Conservation (phyloP, 2,888 invertebrate genomes). For the Polyploca ridens region DNA sequence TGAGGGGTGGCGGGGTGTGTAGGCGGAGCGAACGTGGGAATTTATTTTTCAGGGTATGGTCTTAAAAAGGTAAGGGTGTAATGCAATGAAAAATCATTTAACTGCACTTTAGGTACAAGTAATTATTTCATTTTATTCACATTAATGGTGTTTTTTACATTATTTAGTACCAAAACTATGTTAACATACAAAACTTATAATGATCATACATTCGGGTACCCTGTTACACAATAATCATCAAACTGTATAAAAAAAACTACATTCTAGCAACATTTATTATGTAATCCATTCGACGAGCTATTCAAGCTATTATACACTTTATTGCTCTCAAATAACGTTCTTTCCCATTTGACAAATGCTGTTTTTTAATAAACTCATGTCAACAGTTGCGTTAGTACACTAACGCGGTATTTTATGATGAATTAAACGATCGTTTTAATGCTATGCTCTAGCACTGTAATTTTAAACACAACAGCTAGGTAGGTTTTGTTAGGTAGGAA, state of each 20-base stretch:
- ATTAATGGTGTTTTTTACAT: background rate
- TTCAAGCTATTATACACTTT: background rate
- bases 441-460: no score
- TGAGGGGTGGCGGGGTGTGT: no score
- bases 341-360: background rate
- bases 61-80: background rate
- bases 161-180: slow-evolving; percentile 24
- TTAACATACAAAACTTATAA: slow-evolving; percentile 17
- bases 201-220: slow-evolving; percentile 46
- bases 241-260: slow-evolving; percentile 57
- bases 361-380: background rate
- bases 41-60: no score
- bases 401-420: background rate
- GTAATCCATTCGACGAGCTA: slow-evolving; percentile 5
- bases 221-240: slow-evolving; percentile 54
- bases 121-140: slow-evolving; percentile 5
- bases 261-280: slow-evolving; percentile 46
- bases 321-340: background rate
- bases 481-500: background rate
- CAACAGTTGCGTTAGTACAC: background rate
- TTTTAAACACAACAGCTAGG: background rate
- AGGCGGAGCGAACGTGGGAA: no score
- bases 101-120: background rate
- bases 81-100: background rate
- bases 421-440: background rate